A percentile compares a stretch with the other conserved stretches of the same genome.
Evolutionary conservation across 2,797 vertebrate species (phyloP).

Genomic region (Meriones psammophilus): DNA sequence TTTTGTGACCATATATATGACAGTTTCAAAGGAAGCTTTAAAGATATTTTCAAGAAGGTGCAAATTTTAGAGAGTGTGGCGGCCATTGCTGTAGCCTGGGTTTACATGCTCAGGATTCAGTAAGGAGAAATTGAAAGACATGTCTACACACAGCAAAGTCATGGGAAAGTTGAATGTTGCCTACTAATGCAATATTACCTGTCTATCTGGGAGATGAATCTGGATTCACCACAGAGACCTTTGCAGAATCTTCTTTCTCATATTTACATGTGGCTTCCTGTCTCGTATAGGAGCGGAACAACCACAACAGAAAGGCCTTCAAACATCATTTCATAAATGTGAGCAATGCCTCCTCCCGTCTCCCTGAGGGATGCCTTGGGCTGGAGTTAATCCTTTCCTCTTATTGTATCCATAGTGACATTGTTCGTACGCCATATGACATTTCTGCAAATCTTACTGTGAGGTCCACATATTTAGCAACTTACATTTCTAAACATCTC

Average conservation of each 20-base stretch:
- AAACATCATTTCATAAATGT: slow-evolving; percentile 1
- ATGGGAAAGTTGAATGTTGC: background rate
- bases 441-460: background rate
- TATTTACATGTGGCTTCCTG: background rate
- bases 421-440: no score
- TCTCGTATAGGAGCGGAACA: background rate
- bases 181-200: background rate
- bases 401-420: background rate
- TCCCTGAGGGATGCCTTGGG: background rate
- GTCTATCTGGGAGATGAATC: background rate
- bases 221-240: background rate
- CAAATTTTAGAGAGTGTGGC: background rate
- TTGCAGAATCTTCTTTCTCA: background rate
- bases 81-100: slow-evolving; percentile 27
- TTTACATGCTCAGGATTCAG: slow-evolving; percentile 64
- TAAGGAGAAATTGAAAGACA: background rate
- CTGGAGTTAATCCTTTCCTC: background rate
- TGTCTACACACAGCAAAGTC: slow-evolving; percentile 12
- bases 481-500: background rate
- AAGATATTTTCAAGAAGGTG: background rate
- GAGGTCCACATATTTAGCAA: background rate
- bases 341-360: background rate
- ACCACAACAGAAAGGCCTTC: background rate
- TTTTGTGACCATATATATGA: background rate
- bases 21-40: slow-evolving; percentile 25